These are phyloP conservation scores for Panthera leo DNA, from an alignment of 2,113 vertebrate genomes.

Conservation along the genomic window DNA sequence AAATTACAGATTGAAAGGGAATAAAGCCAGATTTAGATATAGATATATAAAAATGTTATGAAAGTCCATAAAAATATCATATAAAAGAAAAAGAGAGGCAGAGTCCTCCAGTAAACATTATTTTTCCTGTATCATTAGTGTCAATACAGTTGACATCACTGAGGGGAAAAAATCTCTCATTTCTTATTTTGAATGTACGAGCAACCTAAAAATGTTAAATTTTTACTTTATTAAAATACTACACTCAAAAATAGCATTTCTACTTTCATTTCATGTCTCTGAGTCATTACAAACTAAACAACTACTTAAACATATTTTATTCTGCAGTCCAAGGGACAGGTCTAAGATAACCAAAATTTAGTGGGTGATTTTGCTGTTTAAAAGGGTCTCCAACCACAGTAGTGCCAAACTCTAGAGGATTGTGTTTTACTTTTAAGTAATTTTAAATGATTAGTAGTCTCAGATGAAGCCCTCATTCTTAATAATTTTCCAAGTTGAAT, in stretches of 20 bases:
- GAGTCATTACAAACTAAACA: background rate
- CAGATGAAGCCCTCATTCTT: background rate
- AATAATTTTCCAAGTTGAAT: background rate
- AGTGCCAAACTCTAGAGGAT: background rate
- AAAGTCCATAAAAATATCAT: conserved; percentile 1
- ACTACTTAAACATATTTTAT: background rate
- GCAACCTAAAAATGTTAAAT: background rate
- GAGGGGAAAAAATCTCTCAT: background rate
- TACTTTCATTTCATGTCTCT: background rate
- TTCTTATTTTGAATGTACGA: conserved; percentile 7
- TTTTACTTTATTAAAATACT: conserved; percentile 1
- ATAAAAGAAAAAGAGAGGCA: background rate
- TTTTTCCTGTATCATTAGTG: background rate
- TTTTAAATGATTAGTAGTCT: background rate
- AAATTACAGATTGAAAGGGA: background rate
- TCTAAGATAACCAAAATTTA: conserved; percentile 38
- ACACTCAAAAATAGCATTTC: background rate
- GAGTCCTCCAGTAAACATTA: background rate
- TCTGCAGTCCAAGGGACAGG: background rate
- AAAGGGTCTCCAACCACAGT: too few species aligned
- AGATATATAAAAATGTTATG: background rate
- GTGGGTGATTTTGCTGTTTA: background rate
- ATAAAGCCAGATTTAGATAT: background rate
- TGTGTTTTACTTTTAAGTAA: background rate
- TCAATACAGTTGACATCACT: background rate